These are phyloP conservation scores for Iphiclides podalirius DNA, from an alignment of 2,888 invertebrate species.

Conservation along the genomic window DNA sequence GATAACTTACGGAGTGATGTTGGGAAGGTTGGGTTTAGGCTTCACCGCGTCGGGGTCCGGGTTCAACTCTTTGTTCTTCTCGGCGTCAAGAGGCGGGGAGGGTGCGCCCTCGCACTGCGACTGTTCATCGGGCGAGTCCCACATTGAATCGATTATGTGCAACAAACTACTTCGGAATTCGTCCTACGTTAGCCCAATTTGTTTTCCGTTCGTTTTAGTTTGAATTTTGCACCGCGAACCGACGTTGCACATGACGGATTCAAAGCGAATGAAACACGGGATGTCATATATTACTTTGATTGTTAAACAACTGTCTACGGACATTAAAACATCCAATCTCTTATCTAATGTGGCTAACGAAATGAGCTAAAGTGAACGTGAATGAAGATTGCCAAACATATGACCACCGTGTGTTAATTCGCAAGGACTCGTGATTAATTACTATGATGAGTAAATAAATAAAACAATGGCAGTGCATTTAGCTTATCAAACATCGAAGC, in stretches of 20 bases:
- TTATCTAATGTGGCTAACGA: conserved; percentile 64
- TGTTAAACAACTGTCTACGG: conserved; percentile 74
- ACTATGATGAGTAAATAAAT: conserved; percentile 42
- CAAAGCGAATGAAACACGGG: conserved; percentile 81
- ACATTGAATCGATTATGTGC: conserved; percentile 82
- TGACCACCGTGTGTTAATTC: conserved; percentile 80
- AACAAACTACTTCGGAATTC: conserved; percentile 81
- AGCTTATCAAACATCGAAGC: conserved; percentile 16
- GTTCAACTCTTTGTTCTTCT: conserved; percentile 54
- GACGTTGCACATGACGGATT: conserved; percentile 81
- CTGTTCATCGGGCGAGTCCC: conserved; percentile 80
- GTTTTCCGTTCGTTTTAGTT: conserved; percentile 37
- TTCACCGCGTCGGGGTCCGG: conserved; percentile 67
- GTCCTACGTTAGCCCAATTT: conserved; percentile 71
- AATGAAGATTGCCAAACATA: conserved; percentile 74
- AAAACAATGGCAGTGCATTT: conserved; percentile 38
- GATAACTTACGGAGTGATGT: conserved; percentile 82
- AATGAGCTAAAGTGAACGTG: conserved; percentile 72
- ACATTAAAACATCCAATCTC: conserved; percentile 74
- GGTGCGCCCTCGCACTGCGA: conserved; percentile 74
- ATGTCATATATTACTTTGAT: conserved; percentile 79
- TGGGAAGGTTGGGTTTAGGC: conserved; percentile 73
- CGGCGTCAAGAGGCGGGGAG: conserved; percentile 53
- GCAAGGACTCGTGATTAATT: conserved; percentile 66
- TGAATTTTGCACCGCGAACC: conserved; percentile 51